A percentile compares a stretch with the other conserved stretches of the same genome.
These are phyloP conservation scores for Aplochiton taeniatus DNA, from an alignment of 2,797 vertebrate genomes.

Conservation along the genomic window DNA sequence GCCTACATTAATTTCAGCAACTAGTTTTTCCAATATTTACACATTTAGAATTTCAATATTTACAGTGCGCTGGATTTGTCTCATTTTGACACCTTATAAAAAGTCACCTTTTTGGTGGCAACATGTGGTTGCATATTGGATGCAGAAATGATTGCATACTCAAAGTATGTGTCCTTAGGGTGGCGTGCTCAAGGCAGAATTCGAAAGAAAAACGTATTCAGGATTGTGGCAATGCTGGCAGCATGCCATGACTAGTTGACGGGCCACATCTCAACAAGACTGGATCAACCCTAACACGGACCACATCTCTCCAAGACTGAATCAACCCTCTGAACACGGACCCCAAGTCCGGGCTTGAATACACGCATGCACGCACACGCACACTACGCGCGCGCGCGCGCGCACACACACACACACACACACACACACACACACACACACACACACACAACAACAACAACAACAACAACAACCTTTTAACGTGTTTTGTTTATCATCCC, in stretches of 20 bases:
- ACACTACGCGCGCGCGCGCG: no score
- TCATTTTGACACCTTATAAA: background rate
- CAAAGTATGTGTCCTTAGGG: slow-evolving; percentile 2
- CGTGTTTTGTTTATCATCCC: background rate
- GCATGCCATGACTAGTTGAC: slow-evolving; percentile 34
- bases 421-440: no score
- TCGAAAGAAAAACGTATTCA: slow-evolving; percentile 31
- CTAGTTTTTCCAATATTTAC: no score
- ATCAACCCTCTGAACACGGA: background rate
- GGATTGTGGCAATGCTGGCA: slow-evolving; percentile 27
- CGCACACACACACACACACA: no score
- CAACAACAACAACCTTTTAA: no score
- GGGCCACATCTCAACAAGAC: slow-evolving; percentile 21
- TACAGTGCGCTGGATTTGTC: background rate
- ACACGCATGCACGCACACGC: background rate
- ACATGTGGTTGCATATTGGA: no score
- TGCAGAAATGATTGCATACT: background rate
- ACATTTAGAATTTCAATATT: no score
- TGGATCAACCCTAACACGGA: background rate
- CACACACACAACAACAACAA: no score
- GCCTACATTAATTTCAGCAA: no score
- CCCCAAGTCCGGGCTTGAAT: slow-evolving; percentile 24
- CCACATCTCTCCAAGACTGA: slow-evolving; percentile 27
- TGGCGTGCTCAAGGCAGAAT: slow-evolving; percentile 13
- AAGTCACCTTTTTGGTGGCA: no score